Base-by-base conservation (phyloP, 2,888 invertebrate genomes). In the Ormyrus rosae region DNA sequence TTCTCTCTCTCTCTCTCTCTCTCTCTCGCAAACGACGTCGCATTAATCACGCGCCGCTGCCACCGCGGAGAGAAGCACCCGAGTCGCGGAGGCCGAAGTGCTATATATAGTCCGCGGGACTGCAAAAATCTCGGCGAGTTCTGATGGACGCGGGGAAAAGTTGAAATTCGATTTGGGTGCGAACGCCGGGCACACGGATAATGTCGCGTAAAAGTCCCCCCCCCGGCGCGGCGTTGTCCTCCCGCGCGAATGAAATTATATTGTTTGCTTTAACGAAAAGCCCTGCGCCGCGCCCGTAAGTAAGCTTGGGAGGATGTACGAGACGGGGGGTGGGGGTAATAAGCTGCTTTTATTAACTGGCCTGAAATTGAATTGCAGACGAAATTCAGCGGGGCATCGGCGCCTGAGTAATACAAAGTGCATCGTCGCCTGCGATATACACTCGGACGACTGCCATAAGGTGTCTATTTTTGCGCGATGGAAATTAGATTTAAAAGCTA, bases 41-140 rank as follows among this genome's bases (percentile, higher is more conserved):
- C 51, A 60, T 71, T 61, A 71, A 71, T 71, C 71, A 71, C n/a
- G 45, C 48, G 19, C 19, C 19, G 19, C 19, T 19, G 19, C 19
- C 19, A 19, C 19, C 19, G 19, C 2, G 6, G 56, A 51, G 48
- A 3, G 51, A 9, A 51, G 51, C 9, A 9, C 6, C 6, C 51
- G 9, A 9, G 51, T 51, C 51, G 51, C 56, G 56, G 5, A 7
- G 56, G 34, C 11, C 6, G 51, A 6, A 11, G 34, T 58, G 34
- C 58, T 13, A 55, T 50, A 55, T 13, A 55, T 50, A 55, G 34
- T 6, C 10, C 2, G 7, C 11, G 10, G 45, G 13, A 19, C 7
- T 13, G 53, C 51, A 55, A 71, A 60, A 71, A 71, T 55, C 61
- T 71, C 60, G 5, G 48, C 61, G 61, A 71, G 6, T 71, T 61